Conservation (phyloP, 2,888 invertebrate species). For the Drosophila lutescens region DNA sequence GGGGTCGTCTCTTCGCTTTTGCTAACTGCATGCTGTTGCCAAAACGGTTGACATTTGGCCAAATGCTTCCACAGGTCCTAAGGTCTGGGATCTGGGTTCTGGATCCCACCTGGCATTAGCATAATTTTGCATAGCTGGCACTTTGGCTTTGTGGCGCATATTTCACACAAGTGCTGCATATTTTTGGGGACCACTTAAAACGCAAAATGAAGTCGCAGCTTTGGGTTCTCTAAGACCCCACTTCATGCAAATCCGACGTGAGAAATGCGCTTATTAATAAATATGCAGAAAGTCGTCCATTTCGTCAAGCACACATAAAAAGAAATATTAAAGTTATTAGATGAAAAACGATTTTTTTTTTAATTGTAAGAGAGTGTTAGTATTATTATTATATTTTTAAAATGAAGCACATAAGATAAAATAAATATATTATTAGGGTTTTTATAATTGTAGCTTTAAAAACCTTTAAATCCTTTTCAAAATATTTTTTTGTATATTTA, state of each 20-base stretch:
- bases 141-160: slow-evolving; percentile 58
- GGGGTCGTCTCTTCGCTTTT: slow-evolving; percentile 10
- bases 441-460: not conserved
- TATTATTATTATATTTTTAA: too few species aligned
- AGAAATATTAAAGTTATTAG: not conserved
- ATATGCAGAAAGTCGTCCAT: slow-evolving; percentile 34
- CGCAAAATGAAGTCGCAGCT: slow-evolving; percentile 75
- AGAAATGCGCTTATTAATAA: slow-evolving; percentile 75
- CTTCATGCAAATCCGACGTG: slow-evolving; percentile 62
- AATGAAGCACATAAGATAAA: too few species aligned
- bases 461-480: not conserved
- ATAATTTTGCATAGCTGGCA: slow-evolving; percentile 74
- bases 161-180: slow-evolving; percentile 74
- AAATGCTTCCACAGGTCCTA: slow-evolving; percentile 34
- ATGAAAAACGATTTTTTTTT: too few species aligned
- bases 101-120: slow-evolving; percentile 66
- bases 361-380: too few species aligned
- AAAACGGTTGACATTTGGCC: slow-evolving; percentile 68
- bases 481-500: not conserved
- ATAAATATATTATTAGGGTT: too few species aligned
- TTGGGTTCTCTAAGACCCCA: slow-evolving; percentile 20
- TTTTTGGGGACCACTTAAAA: slow-evolving; percentile 70
- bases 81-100: not conserved
- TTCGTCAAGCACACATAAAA: slow-evolving; percentile 9
- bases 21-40: slow-evolving; percentile 58